These are phyloP conservation scores for Hippocampus zosterae DNA, from an alignment of 2,113 vertebrate species.

Conservation along the genomic window DNA sequence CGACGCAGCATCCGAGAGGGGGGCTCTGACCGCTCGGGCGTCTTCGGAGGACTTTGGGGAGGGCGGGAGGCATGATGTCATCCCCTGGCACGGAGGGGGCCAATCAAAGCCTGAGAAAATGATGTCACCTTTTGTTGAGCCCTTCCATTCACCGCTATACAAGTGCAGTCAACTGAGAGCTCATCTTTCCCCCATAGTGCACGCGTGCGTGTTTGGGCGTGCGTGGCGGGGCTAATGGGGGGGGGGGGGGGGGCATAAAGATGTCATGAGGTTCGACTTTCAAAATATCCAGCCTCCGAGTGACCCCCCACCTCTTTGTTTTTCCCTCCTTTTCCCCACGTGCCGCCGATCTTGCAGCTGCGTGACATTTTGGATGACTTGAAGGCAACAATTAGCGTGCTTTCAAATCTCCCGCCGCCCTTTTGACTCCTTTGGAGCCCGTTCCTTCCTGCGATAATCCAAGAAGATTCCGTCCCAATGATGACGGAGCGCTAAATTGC, in stretches of 20 bases:
- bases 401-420: no score
- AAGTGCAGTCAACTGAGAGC: slow-evolving; percentile 81
- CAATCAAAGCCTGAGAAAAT: slow-evolving; percentile 78
- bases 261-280: slow-evolving; percentile 76
- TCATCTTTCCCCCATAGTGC: slow-evolving; percentile 64
- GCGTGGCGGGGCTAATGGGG: slow-evolving; percentile 36
- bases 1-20: slow-evolving; percentile 77
- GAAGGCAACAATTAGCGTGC: slow-evolving; percentile 29
- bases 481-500: neutral
- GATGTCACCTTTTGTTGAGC: slow-evolving; percentile 84
- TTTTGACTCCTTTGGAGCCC: no score
- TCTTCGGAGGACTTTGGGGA: slow-evolving; percentile 19
- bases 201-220: slow-evolving; percentile 49
- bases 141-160: slow-evolving; percentile 82
- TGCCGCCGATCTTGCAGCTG: slow-evolving; percentile 41
- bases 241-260: slow-evolving; percentile 79
- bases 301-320: slow-evolving; percentile 17
- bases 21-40: slow-evolving; percentile 11
- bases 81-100: slow-evolving; percentile 65
- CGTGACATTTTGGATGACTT: slow-evolving; percentile 65
- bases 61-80: slow-evolving; percentile 75
- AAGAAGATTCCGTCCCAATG: no score
- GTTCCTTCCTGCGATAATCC: no score
- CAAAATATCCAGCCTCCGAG: slow-evolving; percentile 49
- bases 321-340: slow-evolving; percentile 20